These are phyloP conservation scores for Odontamblyopus lacepedii DNA, from an alignment of 2,797 vertebrate genomes.

Conservation along the genomic window DNA sequence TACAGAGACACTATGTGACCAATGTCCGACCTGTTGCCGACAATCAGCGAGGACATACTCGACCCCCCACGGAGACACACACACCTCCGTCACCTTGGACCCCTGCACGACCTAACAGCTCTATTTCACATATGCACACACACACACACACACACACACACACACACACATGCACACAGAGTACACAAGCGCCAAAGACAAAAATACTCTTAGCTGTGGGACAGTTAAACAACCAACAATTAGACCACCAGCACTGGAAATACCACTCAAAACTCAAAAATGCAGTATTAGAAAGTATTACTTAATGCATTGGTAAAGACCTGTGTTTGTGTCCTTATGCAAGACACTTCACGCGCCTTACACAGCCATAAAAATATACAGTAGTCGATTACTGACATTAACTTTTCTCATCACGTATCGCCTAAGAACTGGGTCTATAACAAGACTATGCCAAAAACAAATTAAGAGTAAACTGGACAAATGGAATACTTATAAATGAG, in stretches of 20 bases:
- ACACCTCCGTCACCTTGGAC: conserved; percentile 45
- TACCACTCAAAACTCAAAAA: too few species aligned
- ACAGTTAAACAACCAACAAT: conserved; percentile 55
- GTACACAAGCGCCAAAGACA: conserved; percentile 24
- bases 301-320: too few species aligned
- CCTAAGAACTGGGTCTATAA: too few species aligned
- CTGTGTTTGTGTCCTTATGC: too few species aligned
- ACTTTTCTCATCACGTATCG: too few species aligned
- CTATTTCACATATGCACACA: conserved; percentile 55
- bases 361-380: too few species aligned
- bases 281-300: too few species aligned
- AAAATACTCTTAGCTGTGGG: conserved; percentile 54
- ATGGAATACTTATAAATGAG: too few species aligned
- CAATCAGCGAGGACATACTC: conserved; percentile 31
- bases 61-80: conserved; percentile 15
- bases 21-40: conserved; percentile 29
- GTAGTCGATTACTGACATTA: too few species aligned
- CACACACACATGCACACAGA: conserved; percentile 36
- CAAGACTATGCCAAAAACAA: too few species aligned
- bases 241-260: conserved; percentile 19
- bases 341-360: too few species aligned
- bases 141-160: conserved; percentile 1
- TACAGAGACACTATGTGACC: conserved; percentile 10
- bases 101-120: conserved; percentile 56
- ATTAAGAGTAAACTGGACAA: too few species aligned